Percentiles rank a stretch among this genome's conserved stretches.
Evolutionary conservation across 1,140 invertebrate species (phyloP).

Genomic region (Scaptomyza montana): DNA sequence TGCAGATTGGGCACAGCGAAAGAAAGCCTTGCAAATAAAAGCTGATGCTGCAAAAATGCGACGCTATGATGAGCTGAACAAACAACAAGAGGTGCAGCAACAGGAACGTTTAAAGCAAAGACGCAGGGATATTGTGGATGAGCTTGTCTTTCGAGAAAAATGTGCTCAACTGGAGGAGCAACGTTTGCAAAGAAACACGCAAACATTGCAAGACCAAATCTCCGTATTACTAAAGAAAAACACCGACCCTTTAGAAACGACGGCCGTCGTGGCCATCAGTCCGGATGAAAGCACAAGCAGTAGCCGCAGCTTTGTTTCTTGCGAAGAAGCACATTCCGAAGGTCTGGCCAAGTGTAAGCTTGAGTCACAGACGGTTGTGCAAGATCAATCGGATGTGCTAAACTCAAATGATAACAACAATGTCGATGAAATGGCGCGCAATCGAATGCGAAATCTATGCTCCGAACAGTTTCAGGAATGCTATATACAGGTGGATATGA

Average conservation of each 20-base stretch:
- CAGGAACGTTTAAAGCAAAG: conserved; percentile 55
- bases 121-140: conserved; percentile 48
- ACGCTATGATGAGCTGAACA: conserved; percentile 47
- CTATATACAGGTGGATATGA: conserved; percentile 40
- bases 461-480: conserved; percentile 55
- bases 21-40: conserved; percentile 21
- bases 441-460: conserved; percentile 53
- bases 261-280: conserved; percentile 11
- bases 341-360: not conserved
- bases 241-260: not conserved
- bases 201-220: conserved; percentile 24
- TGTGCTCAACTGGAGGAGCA: conserved; percentile 54
- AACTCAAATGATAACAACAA: conserved; percentile 43
- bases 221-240: not conserved
- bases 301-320: conserved; percentile 51
- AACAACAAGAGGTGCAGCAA: conserved; percentile 50
- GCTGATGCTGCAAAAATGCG: conserved; percentile 48
- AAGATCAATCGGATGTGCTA: not conserved
- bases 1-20: conserved; percentile 53
- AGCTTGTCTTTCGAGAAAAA: conserved; percentile 45
- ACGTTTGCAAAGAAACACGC: conserved; percentile 31
- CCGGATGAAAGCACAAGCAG: conserved; percentile 53
- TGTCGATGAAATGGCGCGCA: conserved; percentile 26
- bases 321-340: conserved; percentile 31
- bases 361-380: not conserved